phyloP scores from a whole-genome alignment of 2,888 invertebrate genomes.

The Eurois occulta region DNA sequence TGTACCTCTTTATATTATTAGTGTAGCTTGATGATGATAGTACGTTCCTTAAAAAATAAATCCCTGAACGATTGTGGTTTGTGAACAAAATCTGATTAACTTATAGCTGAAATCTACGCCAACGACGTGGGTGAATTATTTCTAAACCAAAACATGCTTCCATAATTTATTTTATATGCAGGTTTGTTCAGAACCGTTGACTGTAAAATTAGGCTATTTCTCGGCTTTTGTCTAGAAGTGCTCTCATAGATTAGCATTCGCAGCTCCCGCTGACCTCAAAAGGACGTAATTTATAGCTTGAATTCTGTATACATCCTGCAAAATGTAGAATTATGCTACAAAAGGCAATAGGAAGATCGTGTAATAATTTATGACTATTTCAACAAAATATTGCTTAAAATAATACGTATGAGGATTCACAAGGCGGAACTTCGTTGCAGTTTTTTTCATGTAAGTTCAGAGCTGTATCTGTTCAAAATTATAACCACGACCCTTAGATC shows the following conservation, averaged over 20 bases:
- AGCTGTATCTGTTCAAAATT: not conserved
- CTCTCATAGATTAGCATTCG: slow-evolving; percentile 48
- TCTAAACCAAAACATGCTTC: slow-evolving; percentile 17
- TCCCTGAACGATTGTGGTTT: not conserved
- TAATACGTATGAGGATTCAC: too few relatives aligned
- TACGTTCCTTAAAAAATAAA: not conserved
- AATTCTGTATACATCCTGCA: slow-evolving; percentile 40
- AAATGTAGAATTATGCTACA: slow-evolving; percentile 29
- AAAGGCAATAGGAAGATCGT: slow-evolving; percentile 2
- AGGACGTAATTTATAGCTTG: slow-evolving; percentile 49
- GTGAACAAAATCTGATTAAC: not conserved
- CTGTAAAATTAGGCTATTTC: slow-evolving; percentile 40
- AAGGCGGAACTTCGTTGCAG: too few relatives aligned
- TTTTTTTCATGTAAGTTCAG: not conserved
- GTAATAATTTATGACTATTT: not conserved
- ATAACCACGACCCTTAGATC: too few relatives aligned
- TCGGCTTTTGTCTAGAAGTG: slow-evolving; percentile 46
- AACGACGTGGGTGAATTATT: not conserved
- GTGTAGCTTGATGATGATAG: not conserved
- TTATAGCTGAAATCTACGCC: not conserved
- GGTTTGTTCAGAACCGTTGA: slow-evolving; percentile 11
- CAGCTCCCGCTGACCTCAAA: slow-evolving; percentile 47
- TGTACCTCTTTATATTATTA: not conserved
- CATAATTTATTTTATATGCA: not conserved
- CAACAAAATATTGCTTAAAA: not conserved